Evolutionary conservation across 1,140 invertebrate species (phyloP).

Genomic region (Pissodes strobi): DNA sequence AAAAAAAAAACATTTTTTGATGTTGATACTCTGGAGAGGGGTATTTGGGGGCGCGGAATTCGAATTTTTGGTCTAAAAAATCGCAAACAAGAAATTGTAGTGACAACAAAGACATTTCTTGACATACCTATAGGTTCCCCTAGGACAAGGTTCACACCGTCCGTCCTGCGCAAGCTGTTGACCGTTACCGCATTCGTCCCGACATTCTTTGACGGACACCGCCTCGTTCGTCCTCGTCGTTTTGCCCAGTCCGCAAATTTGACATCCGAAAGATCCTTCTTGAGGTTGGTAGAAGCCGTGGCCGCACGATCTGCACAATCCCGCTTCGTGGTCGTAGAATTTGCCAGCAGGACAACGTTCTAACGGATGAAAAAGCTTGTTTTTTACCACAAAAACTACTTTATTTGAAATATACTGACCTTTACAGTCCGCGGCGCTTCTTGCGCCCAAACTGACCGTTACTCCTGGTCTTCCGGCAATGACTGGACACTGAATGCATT

Average conservation of each 20-base stretch:
- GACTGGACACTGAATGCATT: slow-evolving; percentile 84
- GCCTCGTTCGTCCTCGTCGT: slow-evolving; percentile 92
- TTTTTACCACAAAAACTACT: too few species aligned
- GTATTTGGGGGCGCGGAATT: too few species aligned
- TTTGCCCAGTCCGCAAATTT: slow-evolving; percentile 88
- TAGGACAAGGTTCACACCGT: slow-evolving; percentile 88
- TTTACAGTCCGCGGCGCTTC: slow-evolving; percentile 88
- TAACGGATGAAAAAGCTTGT: slow-evolving; percentile 48
- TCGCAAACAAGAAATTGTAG: too few species aligned
- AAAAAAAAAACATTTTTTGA: too few species aligned
- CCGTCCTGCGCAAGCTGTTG: slow-evolving; percentile 87
- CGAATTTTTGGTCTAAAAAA: too few species aligned
- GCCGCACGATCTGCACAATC: slow-evolving; percentile 87
- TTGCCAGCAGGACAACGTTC: slow-evolving; percentile 90
- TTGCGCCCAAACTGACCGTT: slow-evolving; percentile 82
- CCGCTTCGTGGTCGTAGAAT: slow-evolving; percentile 84
- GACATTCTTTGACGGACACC: slow-evolving; percentile 82
- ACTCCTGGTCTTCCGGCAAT: slow-evolving; percentile 86
- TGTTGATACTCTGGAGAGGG: too few species aligned
- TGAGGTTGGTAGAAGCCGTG: slow-evolving; percentile 94
- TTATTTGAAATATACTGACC: too few species aligned
- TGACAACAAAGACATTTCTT: too few species aligned
- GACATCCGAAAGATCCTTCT: slow-evolving; percentile 89
- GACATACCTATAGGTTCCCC: slow-evolving; percentile 74
- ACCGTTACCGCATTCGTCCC: slow-evolving; percentile 88